Evolutionary conservation across 2,113 vertebrate genomes (phyloP).

Genomic region (Syngnathus scovelli): DNA sequence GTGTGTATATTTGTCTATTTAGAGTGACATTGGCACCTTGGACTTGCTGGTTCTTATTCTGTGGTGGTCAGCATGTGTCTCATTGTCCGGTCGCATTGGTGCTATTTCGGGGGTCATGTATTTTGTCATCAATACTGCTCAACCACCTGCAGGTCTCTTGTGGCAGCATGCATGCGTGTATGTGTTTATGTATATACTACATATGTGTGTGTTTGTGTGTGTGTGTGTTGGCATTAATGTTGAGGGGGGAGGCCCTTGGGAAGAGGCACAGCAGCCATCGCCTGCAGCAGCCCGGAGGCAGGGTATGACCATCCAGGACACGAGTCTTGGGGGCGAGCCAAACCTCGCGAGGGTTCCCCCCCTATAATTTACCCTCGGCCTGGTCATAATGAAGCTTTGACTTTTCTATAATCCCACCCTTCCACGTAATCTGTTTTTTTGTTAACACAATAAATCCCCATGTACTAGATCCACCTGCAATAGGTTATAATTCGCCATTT

Average conservation of each 20-base stretch:
- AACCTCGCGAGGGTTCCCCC: conserved; percentile 43
- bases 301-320: conserved; percentile 65
- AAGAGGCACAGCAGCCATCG: conserved; percentile 64
- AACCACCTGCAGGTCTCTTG: conserved; percentile 37
- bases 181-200: conserved; percentile 20
- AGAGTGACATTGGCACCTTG: conserved; percentile 47
- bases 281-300: conserved; percentile 66
- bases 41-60: conserved; percentile 45
- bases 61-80: conserved; percentile 57
- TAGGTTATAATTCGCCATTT: background rate
- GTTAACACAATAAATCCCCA: background rate
- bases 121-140: conserved; percentile 55
- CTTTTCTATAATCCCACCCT: conserved; percentile 21
- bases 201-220: conserved; percentile 26
- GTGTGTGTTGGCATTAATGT: conserved; percentile 28
- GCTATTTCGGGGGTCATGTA: conserved; percentile 63
- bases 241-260: conserved; percentile 51
- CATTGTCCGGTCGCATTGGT: conserved; percentile 28
- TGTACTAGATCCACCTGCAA: background rate
- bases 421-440: conserved; percentile 4
- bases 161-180: background rate
- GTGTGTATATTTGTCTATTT: conserved; percentile 42
- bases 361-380: conserved; percentile 16
- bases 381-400: conserved; percentile 7
- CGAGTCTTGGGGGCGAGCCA: conserved; percentile 53